A percentile compares a stretch with the other conserved stretches of the same genome.
These are phyloP conservation scores for Anastrepha ludens DNA, from an alignment of 1,140 invertebrate genomes.

Conservation along the genomic window DNA sequence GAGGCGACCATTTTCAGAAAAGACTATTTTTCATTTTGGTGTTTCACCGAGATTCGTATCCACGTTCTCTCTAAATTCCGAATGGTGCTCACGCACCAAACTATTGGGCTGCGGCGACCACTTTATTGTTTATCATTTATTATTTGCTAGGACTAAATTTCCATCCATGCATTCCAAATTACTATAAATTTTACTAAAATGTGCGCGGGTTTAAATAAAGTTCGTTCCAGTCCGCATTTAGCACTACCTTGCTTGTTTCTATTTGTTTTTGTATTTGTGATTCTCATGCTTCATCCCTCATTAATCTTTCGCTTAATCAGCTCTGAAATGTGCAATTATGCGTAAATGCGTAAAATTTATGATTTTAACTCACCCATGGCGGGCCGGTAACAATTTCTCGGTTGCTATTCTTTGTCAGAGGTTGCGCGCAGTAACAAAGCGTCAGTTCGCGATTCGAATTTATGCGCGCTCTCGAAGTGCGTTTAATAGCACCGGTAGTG, in stretches of 20 bases:
- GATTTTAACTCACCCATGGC: neutral
- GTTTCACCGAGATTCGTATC: no score
- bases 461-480: neutral
- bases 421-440: neutral
- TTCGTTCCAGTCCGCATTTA: neutral
- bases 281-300: neutral
- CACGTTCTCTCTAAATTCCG: no score
- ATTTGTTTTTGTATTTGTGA: neutral
- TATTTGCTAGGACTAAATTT: no score
- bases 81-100: no score
- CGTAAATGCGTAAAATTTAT: conserved; percentile 49
- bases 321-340: conserved; percentile 26
- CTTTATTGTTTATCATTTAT: no score
- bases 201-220: no score
- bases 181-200: no score
- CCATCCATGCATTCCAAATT: no score
- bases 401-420: neutral
- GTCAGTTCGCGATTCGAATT: neutral
- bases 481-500: neutral
- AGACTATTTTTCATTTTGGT: no score
- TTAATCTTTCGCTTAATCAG: conserved; percentile 45
- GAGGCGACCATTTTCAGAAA: no score
- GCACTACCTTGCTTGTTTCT: neutral
- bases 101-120: no score
- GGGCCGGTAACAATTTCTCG: neutral